phyloP scores from a whole-genome alignment of 2,113 vertebrate species.

The Amia ocellicauda region DNA sequence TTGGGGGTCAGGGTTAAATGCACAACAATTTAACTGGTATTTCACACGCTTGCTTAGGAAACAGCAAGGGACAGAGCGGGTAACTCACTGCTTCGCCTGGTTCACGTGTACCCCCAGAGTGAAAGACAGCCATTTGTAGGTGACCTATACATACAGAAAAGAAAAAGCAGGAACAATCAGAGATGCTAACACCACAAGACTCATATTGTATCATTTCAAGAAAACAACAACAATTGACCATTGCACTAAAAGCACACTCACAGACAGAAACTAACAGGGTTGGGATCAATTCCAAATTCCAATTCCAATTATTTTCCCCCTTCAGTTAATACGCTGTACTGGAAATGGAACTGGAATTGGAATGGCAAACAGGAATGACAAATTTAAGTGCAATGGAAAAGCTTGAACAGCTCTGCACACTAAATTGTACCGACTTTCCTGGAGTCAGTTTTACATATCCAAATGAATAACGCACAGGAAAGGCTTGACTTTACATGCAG shows the following conservation, averaged over 20 bases:
- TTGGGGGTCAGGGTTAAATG: too few relatives aligned
- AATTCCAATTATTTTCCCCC: too few relatives aligned
- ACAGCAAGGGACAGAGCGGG: neutral
- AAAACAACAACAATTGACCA: neutral
- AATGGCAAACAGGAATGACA: too few relatives aligned
- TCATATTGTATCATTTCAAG: conserved; percentile 1
- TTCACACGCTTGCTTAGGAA: too few relatives aligned
- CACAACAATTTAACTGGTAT: too few relatives aligned
- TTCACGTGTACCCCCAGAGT: conserved; percentile 92
- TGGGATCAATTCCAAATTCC: neutral
- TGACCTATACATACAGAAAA: conserved; percentile 89
- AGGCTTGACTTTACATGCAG: neutral
- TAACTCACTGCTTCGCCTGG: conserved; percentile 87
- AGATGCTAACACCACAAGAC: neutral
- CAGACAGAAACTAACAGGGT: neutral
- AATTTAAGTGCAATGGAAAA: too few relatives aligned
- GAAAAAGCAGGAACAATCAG: neutral
- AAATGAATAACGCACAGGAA: neutral
- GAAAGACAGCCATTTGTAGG: conserved; percentile 94
- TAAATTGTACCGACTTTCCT: neutral
- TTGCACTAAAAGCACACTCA: neutral
- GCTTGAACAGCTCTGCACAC: neutral
- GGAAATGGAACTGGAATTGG: too few relatives aligned
- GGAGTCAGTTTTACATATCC: neutral
- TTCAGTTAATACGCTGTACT: too few relatives aligned